Conservation (phyloP, 2,797 vertebrate genomes). For the Chiloscyllium punctatum region DNA sequence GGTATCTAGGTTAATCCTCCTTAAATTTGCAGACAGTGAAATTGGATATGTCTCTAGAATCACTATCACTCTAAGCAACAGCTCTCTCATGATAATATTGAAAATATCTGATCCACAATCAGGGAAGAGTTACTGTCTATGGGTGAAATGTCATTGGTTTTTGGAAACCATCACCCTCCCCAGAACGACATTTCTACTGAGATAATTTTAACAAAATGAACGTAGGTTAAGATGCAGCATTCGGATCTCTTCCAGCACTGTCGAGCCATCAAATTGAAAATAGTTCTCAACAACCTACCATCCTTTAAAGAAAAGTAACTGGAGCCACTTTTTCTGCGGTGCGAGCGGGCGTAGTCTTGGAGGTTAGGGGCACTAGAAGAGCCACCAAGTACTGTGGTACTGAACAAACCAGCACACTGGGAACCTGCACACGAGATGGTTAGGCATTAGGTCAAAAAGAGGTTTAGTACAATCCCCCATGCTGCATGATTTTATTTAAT, state of each 20-base stretch:
- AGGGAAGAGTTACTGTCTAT: not conserved
- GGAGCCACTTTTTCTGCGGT: conserved; percentile 93
- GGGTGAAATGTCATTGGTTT: not conserved
- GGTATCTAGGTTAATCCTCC: not conserved
- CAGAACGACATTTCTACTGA: not conserved
- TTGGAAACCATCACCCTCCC: not conserved
- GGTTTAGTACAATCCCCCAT: conserved; percentile 33
- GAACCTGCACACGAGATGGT: conserved; percentile 77
- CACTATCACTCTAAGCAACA: not conserved
- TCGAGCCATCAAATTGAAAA: conserved; percentile 29
- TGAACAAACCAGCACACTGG: conserved; percentile 98
- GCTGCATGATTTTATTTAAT: conserved; percentile 23
- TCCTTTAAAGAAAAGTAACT: conserved; percentile 95
- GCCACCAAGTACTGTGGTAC: conserved; percentile 97
- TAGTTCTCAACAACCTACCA: conserved; percentile 74
- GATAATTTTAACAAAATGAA: not conserved
- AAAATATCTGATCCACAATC: not conserved
- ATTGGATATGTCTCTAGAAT: not conserved
- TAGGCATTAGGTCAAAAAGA: conserved; percentile 40
- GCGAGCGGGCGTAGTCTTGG: conserved; percentile 97
- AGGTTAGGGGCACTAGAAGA: conserved; percentile 99
- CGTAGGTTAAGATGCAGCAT: not conserved
- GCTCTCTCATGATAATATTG: not conserved
- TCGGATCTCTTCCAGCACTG: not conserved
- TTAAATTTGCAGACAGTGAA: not conserved